These are phyloP conservation scores for Tetraneura akinire DNA, from an alignment of 1,140 invertebrate genomes.

Conservation along the genomic window DNA sequence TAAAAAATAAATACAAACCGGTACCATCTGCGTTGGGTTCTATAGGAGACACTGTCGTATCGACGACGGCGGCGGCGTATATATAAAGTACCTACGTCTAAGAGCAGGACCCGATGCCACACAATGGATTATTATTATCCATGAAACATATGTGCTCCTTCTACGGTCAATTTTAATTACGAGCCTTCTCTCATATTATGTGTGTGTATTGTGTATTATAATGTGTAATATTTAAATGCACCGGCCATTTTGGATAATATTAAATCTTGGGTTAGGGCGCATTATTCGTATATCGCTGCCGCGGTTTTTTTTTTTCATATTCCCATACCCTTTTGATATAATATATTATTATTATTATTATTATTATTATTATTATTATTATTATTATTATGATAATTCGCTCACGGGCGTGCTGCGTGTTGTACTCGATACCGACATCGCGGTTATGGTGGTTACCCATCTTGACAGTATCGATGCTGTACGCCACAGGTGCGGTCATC, in stretches of 20 bases:
- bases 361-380: too few relatives aligned
- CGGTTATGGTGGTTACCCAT: neutral
- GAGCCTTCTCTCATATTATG: constrained; percentile 9
- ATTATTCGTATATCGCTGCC: neutral
- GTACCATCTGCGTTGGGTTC: constrained; percentile 30
- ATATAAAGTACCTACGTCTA: too few relatives aligned
- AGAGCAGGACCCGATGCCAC: neutral
- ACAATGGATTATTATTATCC: constrained; percentile 44
- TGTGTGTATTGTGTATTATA: neutral
- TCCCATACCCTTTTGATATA: too few relatives aligned
- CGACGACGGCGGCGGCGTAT: neutral
- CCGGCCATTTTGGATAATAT: constrained; percentile 14
- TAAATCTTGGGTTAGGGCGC: constrained; percentile 7
- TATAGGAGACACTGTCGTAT: constrained; percentile 1
- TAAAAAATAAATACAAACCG: constrained; percentile 11
- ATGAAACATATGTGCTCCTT: constrained; percentile 12
- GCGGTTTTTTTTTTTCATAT: constrained; percentile 17
- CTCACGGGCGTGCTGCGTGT: neutral
- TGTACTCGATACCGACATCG: neutral
- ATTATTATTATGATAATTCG: constrained; percentile 13
- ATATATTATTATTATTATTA: neutral
- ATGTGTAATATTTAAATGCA: constrained; percentile 40
- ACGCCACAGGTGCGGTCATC: constrained; percentile 14
- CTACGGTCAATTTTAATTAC: constrained; percentile 48
- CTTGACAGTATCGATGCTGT: neutral